Conservation (phyloP, 1,140 invertebrate genomes). For the Cydia pomonella region DNA sequence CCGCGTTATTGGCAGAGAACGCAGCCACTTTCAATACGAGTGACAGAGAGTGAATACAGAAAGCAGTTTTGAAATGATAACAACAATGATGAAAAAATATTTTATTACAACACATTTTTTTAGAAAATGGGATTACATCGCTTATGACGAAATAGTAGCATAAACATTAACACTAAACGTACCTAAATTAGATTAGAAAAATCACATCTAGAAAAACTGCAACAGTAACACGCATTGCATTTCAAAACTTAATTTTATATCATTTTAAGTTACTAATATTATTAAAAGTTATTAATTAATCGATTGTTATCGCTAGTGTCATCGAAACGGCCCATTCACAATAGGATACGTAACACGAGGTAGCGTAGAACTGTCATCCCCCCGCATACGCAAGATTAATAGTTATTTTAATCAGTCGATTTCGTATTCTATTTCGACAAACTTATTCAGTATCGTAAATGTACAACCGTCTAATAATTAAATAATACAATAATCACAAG, state of each 20-base stretch:
- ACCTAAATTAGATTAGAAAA: constrained; percentile 44
- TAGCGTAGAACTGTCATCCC: constrained; percentile 11
- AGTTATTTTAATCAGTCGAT: constrained; percentile 39
- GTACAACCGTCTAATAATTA: constrained; percentile 24
- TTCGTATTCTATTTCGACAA: constrained; percentile 31
- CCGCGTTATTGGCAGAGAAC: too few species aligned
- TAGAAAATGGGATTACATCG: constrained; percentile 44
- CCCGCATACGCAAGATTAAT: constrained; percentile 22
- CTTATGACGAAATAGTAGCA: constrained; percentile 43
- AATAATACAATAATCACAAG: constrained; percentile 18
- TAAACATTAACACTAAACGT: constrained; percentile 40
- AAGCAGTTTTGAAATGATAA: constrained; percentile 16
- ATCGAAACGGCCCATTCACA: constrained; percentile 27
- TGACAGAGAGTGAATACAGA: not conserved
- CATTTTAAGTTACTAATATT: constrained; percentile 36
- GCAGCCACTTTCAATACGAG: not conserved
- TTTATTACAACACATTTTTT: constrained; percentile 43
- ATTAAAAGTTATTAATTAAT: constrained; percentile 38
- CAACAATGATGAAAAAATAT: constrained; percentile 40
- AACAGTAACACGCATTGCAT: constrained; percentile 39
- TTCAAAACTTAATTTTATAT: constrained; percentile 42
- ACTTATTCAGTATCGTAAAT: constrained; percentile 34
- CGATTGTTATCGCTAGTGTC: constrained; percentile 29
- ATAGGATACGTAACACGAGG: constrained; percentile 26
- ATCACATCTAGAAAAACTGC: constrained; percentile 43